Conservation (phyloP, 2,888 invertebrate genomes). For the Hypomecis punctinalis region DNA sequence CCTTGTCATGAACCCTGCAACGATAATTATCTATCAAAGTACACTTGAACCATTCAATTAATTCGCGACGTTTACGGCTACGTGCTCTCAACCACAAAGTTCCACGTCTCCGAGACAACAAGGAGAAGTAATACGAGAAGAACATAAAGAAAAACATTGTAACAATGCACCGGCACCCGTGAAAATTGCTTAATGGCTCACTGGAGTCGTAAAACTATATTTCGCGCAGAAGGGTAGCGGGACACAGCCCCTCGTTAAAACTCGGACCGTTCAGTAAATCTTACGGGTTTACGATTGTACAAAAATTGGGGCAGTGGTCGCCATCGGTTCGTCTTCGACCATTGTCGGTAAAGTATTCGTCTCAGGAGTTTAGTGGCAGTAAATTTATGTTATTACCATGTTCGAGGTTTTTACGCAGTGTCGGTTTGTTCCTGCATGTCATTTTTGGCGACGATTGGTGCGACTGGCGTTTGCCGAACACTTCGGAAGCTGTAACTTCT, state of each 20-base stretch:
- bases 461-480: constrained; percentile 2
- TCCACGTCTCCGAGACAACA: constrained; percentile 21
- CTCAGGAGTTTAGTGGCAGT: constrained; percentile 43
- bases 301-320: constrained; percentile 70
- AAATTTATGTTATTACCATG: constrained; percentile 46
- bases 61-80: constrained; percentile 10
- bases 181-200: constrained; percentile 67
- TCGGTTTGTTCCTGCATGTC: constrained; percentile 46
- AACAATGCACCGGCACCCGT: constrained; percentile 42
- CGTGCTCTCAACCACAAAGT: constrained; percentile 20
- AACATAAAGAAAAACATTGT: constrained; percentile 46
- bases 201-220: constrained; percentile 78
- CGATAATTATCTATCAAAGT: constrained; percentile 5
- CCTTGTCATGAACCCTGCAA: background rate
- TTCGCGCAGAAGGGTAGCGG: constrained; percentile 55
- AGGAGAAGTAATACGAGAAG: constrained; percentile 25
- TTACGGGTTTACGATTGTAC: constrained; percentile 78
- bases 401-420: constrained; percentile 44
- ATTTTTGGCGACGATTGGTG: constrained; percentile 35
- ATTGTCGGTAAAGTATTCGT: constrained; percentile 43
- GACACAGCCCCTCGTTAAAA: constrained; percentile 75
- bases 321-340: constrained; percentile 44
- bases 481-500: background rate
- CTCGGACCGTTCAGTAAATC: constrained; percentile 78
- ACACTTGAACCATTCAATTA: constrained; percentile 13